These are phyloP conservation scores for Cervus canadensis DNA, from an alignment of 2,113 vertebrate species.

Conservation along the genomic window DNA sequence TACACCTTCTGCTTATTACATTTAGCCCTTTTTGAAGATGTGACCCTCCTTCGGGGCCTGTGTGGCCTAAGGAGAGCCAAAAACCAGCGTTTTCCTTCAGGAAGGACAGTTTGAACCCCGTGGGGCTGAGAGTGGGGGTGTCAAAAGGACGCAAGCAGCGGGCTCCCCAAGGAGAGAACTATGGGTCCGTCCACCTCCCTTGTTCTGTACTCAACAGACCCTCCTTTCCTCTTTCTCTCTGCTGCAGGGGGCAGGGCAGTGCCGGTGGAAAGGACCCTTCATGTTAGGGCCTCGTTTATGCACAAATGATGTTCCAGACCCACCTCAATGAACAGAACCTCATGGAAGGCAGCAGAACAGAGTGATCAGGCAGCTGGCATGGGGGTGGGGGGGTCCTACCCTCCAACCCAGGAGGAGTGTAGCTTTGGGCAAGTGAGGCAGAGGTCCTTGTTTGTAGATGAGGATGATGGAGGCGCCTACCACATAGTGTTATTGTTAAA, in stretches of 20 bases:
- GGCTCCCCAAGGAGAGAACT: not conserved
- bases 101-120: not conserved
- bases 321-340: not conserved
- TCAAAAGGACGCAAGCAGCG: not conserved
- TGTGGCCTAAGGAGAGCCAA: not conserved
- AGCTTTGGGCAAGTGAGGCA: not conserved
- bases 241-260: not conserved
- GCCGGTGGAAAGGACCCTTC: not conserved
- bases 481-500: not conserved
- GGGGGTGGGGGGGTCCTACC: not conserved
- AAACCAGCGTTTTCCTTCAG: not conserved
- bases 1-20: not conserved
- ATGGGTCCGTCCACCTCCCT: not conserved
- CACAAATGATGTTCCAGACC: not conserved
- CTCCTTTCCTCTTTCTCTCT: not conserved
- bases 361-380: not conserved
- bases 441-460: not conserved
- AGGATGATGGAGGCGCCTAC: not conserved
- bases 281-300: not conserved
- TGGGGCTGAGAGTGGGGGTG: accelerated
- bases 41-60: not conserved
- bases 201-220: not conserved
- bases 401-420: no score
- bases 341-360: not conserved
- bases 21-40: not conserved